phyloP scores from a whole-genome alignment of 2,797 vertebrate genomes.

The Dicrostonyx torquatus region DNA sequence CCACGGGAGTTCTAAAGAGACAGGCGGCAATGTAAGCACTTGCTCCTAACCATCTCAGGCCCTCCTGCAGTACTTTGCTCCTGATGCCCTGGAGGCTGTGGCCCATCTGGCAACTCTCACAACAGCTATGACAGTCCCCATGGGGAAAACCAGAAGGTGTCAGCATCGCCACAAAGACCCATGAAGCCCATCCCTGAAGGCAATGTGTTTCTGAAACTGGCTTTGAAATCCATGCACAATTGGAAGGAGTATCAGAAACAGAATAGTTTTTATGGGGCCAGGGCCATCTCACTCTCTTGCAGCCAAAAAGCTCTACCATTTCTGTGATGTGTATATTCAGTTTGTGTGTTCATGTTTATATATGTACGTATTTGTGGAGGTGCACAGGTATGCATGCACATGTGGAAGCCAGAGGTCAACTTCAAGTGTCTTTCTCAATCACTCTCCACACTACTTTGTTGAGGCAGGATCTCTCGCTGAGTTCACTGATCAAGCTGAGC shows the following conservation, averaged over 20 bases:
- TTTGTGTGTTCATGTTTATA: not conserved
- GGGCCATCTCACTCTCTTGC: not conserved
- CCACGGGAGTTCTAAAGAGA: too few relatives aligned
- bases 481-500: not conserved
- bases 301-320: not conserved
- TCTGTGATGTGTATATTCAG: not conserved
- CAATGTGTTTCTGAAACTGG: not conserved
- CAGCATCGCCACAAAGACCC: too few relatives aligned
- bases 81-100: not conserved
- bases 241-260: not conserved
- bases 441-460: not conserved
- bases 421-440: not conserved
- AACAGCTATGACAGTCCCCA: rapidly evolving
- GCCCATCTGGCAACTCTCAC: not conserved
- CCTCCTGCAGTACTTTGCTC: too few relatives aligned
- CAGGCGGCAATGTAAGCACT: too few relatives aligned
- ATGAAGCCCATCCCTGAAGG: not conserved
- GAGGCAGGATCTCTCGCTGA: not conserved
- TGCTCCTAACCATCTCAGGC: not conserved
- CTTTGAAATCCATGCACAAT: not conserved
- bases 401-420: not conserved
- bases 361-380: not conserved
- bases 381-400: not conserved
- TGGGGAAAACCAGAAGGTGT: not conserved
- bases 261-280: not conserved